A percentile compares a stretch with the other conserved stretches of the same genome.
phyloP scores from a whole-genome alignment of 1,140 invertebrate species.

The Drosophila kohkoa region DNA sequence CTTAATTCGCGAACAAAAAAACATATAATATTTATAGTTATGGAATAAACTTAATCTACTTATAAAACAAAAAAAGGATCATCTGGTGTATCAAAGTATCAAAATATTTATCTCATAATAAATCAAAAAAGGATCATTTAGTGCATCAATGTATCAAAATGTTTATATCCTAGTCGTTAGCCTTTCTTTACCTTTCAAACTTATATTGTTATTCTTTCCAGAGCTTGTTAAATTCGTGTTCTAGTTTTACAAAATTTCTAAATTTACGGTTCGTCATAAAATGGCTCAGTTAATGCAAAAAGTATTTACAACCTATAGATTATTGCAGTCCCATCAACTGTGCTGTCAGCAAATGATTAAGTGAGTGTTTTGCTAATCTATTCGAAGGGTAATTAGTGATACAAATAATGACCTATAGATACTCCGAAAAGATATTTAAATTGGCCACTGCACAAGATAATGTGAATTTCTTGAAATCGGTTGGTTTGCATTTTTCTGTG shows the following conservation, averaged over 20 bases:
- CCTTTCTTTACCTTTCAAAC: conserved; percentile 9
- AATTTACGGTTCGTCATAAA: conserved; percentile 19
- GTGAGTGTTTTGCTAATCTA: conserved; percentile 13
- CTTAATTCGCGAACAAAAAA: conserved; percentile 9
- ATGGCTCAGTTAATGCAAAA: conserved; percentile 15
- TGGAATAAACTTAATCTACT: not conserved
- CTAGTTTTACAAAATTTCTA: conserved; percentile 9
- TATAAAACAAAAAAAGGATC: too few species aligned
- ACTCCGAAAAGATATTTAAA: conserved; percentile 16
- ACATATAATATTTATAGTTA: not conserved
- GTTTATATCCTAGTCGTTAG: not conserved
- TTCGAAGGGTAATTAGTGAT: not conserved
- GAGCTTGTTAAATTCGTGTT: not conserved
- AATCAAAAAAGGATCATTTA: too few species aligned
- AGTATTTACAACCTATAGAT: not conserved
- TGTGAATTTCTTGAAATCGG: conserved; percentile 61
- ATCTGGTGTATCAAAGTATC: too few species aligned
- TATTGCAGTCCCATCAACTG: conserved; percentile 10
- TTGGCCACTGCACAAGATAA: conserved; percentile 18
- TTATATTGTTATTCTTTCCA: not conserved
- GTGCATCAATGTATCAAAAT: not conserved
- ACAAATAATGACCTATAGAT: conserved; percentile 1
- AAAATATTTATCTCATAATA: too few species aligned
- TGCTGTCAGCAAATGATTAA: conserved; percentile 22
- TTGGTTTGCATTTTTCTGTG: conserved; percentile 5